Conservation (phyloP, 1,140 invertebrate species). For the Spodoptera frugiperda region DNA sequence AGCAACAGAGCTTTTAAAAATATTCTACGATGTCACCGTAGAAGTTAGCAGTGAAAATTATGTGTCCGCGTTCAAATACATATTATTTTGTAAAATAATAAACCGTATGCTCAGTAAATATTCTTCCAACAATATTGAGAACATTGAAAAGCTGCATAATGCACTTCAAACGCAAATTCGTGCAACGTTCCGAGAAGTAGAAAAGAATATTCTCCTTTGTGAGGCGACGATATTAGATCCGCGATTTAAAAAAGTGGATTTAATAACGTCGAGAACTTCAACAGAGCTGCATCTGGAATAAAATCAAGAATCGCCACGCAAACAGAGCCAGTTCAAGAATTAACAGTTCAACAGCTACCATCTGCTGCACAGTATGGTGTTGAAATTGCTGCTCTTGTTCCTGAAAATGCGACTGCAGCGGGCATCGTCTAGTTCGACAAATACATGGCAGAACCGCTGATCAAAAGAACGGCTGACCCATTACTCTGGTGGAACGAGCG, state of each 20-base stretch:
- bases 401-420: constrained; percentile 14
- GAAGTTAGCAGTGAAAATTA: constrained; percentile 63
- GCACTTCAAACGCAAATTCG: constrained; percentile 24
- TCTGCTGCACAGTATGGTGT: background rate
- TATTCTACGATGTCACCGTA: constrained; percentile 64
- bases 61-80: constrained; percentile 57
- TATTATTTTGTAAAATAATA: constrained; percentile 45
- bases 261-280: background rate
- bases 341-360: background rate
- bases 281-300: background rate
- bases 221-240: constrained; percentile 57
- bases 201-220: constrained; percentile 43
- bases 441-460: constrained; percentile 24
- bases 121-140: background rate
- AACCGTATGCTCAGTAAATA: background rate
- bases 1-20: constrained; percentile 46
- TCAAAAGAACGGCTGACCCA: background rate
- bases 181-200: constrained; percentile 39
- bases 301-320: no score
- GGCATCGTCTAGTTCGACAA: constrained; percentile 37
- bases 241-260: constrained; percentile 51
- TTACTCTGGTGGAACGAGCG: constrained; percentile 23
- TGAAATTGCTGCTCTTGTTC: constrained; percentile 4
- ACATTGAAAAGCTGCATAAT: background rate
- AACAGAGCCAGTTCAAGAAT: background rate